Conservation (phyloP, 2,113 vertebrate genomes). For the Meleagris gallopavo region DNA sequence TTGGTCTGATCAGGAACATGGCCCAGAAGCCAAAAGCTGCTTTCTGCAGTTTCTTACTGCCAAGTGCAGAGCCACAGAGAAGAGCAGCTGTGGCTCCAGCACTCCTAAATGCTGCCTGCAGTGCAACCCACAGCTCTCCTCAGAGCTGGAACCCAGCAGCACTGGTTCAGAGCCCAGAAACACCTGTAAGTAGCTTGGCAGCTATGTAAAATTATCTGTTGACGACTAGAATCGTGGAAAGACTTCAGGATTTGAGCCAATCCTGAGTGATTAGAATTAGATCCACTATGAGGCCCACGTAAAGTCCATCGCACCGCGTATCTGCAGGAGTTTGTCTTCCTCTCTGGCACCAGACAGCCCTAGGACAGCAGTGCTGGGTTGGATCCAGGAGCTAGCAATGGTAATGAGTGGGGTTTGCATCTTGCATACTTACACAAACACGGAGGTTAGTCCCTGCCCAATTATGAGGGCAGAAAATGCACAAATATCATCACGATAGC, state of each 20-base stretch:
- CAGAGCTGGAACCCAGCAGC: not conserved
- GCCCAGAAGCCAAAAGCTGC: not conserved
- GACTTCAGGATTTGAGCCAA: not conserved
- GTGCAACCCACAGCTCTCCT: not conserved
- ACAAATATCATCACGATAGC: fast-evolving
- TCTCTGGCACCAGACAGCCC: not conserved
- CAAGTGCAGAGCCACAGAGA: not conserved
- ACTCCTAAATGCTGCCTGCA: not conserved
- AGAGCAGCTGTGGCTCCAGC: not conserved
- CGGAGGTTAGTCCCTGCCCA: not conserved
- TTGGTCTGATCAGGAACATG: slow-evolving; percentile 1
- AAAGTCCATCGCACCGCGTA: not conserved
- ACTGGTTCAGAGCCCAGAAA: not conserved
- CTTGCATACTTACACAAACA: not conserved
- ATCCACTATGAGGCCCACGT: not conserved
- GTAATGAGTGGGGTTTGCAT: not conserved
- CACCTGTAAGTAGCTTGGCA: not conserved
- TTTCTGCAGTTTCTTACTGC: not conserved
- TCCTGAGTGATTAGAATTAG: not conserved
- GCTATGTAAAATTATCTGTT: not conserved
- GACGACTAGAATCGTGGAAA: not conserved
- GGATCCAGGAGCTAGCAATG: not conserved
- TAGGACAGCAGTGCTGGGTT: not conserved
- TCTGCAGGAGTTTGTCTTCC: not conserved
- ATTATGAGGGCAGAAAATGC: not conserved